Conservation (phyloP, 53 echinoderm and acorn worm genomes). For the Hippasteria phrygiana region DNA sequence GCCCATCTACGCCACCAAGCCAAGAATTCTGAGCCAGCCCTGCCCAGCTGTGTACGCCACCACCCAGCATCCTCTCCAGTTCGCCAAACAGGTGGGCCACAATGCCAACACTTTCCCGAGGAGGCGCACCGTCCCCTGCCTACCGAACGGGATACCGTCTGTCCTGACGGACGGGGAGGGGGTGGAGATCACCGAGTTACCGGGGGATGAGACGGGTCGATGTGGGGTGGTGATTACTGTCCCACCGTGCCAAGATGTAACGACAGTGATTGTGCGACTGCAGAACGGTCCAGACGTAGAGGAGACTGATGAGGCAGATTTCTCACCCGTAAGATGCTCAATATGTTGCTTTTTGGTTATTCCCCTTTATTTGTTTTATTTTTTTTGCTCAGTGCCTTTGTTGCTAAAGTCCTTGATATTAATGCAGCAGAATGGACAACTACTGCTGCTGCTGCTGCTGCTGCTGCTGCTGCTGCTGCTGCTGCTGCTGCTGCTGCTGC, state of each 20-base stretch:
- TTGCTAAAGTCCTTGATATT: too few relatives aligned
- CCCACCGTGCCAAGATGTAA: conserved; percentile 23
- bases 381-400: background rate
- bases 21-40: conserved; percentile 19
- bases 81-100: conserved; percentile 14
- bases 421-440: too few relatives aligned
- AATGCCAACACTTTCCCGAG: background rate
- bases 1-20: conserved; percentile 37
- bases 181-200: conserved; percentile 52
- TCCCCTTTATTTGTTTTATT: background rate
- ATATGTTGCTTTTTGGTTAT: background rate
- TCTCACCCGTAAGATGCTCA: conserved; percentile 34
- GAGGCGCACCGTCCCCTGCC: background rate
- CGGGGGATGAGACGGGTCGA: conserved; percentile 46
- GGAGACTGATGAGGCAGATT: background rate
- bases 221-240: conserved; percentile 42
- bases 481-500: background rate
- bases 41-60: conserved; percentile 42
- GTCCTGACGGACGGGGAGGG: conserved; percentile 44
- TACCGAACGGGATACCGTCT: background rate
- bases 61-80: conserved; percentile 38
- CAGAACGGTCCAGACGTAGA: background rate
- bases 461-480: background rate
- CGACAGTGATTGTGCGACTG: conserved; percentile 41
- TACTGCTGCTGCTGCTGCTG: too few relatives aligned